Base-by-base conservation (phyloP, 2,113 vertebrate species). In the Albula glossodonta region DNA sequence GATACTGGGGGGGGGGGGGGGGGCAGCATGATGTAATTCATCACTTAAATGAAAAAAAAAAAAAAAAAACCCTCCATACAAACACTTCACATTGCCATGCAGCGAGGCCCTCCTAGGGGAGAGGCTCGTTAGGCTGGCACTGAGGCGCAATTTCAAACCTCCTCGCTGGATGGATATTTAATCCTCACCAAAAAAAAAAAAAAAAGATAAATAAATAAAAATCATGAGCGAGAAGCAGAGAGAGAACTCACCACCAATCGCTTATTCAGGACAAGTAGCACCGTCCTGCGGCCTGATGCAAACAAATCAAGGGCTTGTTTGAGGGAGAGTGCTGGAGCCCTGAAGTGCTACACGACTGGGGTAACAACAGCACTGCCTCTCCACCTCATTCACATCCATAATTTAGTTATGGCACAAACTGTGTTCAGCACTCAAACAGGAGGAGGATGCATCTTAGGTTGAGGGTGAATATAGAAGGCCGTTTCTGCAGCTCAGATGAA, bases 1-100 rank as follows among this genome's bases (percentile, higher is more conserved):
- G n/a, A 74, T 74, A n/a, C 22, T 74, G 10, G 70, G 31, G 70
- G 2, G 70, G 70, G 8, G 6, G 22, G 70, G 8, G 8, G 70
- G 22, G 6, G 70, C 60, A 22, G 13, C 31, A 1, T 74, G 70
- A 31, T 74, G 70, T 74, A 6, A 74, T 74, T 74, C 10, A 74
- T 74, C 70, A 74, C 70, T n/a, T 74, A 31, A 74, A 74, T 74
- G 25, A 74, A 74, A 74, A 74, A 74, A 74, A 74, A 74, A 74
- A 74, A 74, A 74, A 74, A 74, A 74, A 70, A 22, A 7, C 70
- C 22, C n/a, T 8, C 70, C 2, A 5, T 31, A 2, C n/a, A 22
- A 31, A 9, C 70, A 31, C 6, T n/a, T 7, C 13, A 5, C 22
- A n/a, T 70, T 5, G 17, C 19, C 70, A 31, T 10, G 7, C 70